Percentiles rank a stretch among this genome's conserved stretches.
phyloP scores from a whole-genome alignment of 2,888 invertebrate species.

The Yponomeuta cagnagella region DNA sequence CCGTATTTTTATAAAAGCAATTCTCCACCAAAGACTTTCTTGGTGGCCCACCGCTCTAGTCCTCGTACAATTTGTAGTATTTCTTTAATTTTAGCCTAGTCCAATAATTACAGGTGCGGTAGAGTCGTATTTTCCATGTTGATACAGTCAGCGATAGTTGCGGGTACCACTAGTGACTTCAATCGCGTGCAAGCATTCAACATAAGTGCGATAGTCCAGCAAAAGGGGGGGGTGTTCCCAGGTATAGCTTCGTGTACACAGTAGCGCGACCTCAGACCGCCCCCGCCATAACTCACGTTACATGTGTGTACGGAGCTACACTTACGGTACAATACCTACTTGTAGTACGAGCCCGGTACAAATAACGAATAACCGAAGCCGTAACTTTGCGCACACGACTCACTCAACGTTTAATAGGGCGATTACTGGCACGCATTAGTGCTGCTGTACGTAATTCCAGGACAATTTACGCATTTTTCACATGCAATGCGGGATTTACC shows the following conservation, averaged over 20 bases:
- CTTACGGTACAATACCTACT: background rate
- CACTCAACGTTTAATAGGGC: background rate
- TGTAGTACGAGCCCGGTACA: background rate
- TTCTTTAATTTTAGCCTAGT: constrained; percentile 6
- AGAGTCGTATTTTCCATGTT: background rate
- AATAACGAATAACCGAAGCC: background rate
- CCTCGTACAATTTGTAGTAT: background rate
- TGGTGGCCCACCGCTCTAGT: too few relatives aligned
- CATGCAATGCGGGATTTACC: too few relatives aligned
- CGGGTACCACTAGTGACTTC: too few relatives aligned
- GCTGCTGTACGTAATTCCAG: background rate
- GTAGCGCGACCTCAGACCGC: background rate
- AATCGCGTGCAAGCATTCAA: too few relatives aligned
- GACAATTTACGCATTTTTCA: background rate
- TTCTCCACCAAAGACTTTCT: too few relatives aligned
- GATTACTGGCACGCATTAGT: background rate
- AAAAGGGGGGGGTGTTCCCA: too few relatives aligned
- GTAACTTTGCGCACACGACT: constrained; percentile 3
- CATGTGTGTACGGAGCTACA: background rate
- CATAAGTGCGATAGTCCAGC: too few relatives aligned
- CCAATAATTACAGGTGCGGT: background rate
- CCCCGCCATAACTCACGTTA: constrained; percentile 6
- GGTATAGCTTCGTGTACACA: background rate
- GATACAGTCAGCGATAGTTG: too few relatives aligned
- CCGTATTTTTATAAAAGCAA: too few relatives aligned